Base-by-base conservation (phyloP, 2,797 vertebrate genomes). In the Gouania willdenowi region DNA sequence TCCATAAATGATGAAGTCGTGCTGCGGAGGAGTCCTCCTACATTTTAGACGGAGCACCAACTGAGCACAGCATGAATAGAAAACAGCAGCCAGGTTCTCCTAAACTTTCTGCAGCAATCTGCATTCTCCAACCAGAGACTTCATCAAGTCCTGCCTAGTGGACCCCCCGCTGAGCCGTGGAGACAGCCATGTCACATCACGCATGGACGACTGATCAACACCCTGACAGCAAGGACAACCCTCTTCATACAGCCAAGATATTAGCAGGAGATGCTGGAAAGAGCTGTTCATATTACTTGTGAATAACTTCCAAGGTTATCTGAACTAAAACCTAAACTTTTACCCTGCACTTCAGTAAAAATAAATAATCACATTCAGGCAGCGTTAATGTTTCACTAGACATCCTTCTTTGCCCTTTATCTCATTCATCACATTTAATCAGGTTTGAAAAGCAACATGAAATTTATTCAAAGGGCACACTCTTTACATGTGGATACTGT, bases 221-320 rank as follows among this genome's bases (percentile, higher is more conserved):
- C 23, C n/a, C 47, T 66, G 77, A 75, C 74, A 75, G 61, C 58
- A 71, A 74, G 58, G 66, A 80, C 75, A 59, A 66, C 47, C 41
- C 45, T 50, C 52, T 51, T 52, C 48, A 66, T 34, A 12, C 41
- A 46, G 30, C 22, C 32, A 32, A 43, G 38, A 50, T 19, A 14
- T 57, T 24, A 41, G 2, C 32, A 5, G 15, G 40, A 46, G 37
- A 70, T 22, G 19, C 11, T 12, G 5, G 32, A 33, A 20, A 24
- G 21, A 27, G 13, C 39, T 69, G 57, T 56, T 58, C 60, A 22
- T 41, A 33, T 68, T 71, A 62, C 39, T 36, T 50, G 23, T 53
- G 33, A 19, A 39, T 36, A 66, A 64, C 61, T 60, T 69, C 37
- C 48, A 67, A 73, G 70, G 56, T 46, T 70, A 54, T 46, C 39